Evolutionary conservation across 2,888 invertebrate species (phyloP).

Genomic region (Drosophila pseudotakahashii): DNA sequence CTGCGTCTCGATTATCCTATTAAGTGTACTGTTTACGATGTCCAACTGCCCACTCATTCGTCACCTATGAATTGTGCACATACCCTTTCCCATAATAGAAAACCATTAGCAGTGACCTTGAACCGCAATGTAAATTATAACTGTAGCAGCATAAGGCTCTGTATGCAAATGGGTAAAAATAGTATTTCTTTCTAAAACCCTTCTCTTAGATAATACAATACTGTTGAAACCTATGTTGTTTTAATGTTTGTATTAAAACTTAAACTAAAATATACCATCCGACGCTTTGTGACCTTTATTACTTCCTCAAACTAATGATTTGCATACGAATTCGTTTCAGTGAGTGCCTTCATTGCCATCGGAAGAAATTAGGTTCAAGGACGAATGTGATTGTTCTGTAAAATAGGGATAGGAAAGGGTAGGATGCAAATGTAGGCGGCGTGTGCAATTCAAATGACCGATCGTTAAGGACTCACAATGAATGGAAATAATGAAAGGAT

Average conservation of each 20-base stretch:
- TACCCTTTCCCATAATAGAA: slow-evolving; percentile 47
- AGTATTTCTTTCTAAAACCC: not conserved
- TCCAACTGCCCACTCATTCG: slow-evolving; percentile 21
- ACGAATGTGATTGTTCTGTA: slow-evolving; percentile 25
- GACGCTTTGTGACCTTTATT: not conserved
- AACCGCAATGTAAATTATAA: slow-evolving; percentile 19
- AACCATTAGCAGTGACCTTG: slow-evolving; percentile 51
- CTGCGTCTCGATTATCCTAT: slow-evolving; percentile 33
- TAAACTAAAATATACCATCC: not conserved
- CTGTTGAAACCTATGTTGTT: not conserved
- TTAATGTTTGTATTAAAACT: not conserved
- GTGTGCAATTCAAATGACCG: slow-evolving; percentile 29
- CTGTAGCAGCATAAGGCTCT: slow-evolving; percentile 14
- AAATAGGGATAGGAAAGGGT: slow-evolving; percentile 39
- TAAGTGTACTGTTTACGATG: slow-evolving; percentile 30
- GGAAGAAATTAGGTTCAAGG: slow-evolving; percentile 43
- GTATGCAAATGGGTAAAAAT: slow-evolving; percentile 18
- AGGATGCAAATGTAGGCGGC: slow-evolving; percentile 37
- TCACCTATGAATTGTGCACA: slow-evolving; percentile 31
- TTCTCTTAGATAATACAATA: not conserved
- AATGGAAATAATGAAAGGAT: slow-evolving; percentile 15
- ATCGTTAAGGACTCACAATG: slow-evolving; percentile 25
- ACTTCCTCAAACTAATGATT: not conserved
- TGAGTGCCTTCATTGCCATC: slow-evolving; percentile 3
- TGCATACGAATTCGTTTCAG: slow-evolving; percentile 9